A percentile compares a stretch with the other conserved stretches of the same genome.
Evolutionary conservation across 2,888 invertebrate genomes (phyloP).

Genomic region (Athripsodes cinereus): DNA sequence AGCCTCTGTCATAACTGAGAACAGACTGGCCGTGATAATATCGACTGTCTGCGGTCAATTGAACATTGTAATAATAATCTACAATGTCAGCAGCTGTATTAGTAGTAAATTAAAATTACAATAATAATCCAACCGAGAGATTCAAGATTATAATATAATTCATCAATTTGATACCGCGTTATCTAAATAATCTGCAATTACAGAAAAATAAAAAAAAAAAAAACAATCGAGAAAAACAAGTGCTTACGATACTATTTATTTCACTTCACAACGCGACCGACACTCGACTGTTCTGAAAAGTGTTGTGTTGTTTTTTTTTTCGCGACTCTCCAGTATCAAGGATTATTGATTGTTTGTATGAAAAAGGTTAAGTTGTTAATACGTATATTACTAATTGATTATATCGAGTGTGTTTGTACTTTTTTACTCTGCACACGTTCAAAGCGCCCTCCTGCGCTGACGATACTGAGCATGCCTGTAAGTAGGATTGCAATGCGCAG

Average conservation of each 20-base stretch:
- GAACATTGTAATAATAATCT: not conserved
- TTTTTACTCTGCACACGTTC: slow-evolving; percentile 3
- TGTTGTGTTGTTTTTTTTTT: not conserved
- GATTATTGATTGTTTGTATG: not conserved
- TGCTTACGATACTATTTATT: not conserved
- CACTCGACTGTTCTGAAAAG: not conserved
- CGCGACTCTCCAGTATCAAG: not conserved
- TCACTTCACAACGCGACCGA: not conserved
- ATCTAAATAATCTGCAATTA: not conserved
- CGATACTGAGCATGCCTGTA: slow-evolving; percentile 11
- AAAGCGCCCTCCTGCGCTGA: not conserved
- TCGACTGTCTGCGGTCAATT: slow-evolving; percentile 12
- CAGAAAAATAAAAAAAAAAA: not conserved
- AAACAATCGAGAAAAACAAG: not conserved
- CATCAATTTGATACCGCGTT: too few species aligned
- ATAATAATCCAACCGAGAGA: not conserved
- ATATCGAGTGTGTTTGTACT: too few species aligned
- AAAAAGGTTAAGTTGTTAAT: too few species aligned
- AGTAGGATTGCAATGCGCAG: slow-evolving; percentile 9
- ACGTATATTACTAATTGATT: too few species aligned
- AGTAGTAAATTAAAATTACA: not conserved
- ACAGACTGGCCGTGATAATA: slow-evolving; percentile 37
- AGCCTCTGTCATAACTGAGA: slow-evolving; percentile 34
- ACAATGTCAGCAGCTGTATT: slow-evolving; percentile 20
- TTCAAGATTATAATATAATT: not conserved